phyloP scores from a whole-genome alignment of 2,797 vertebrate genomes.

The Florisuga fusca region DNA sequence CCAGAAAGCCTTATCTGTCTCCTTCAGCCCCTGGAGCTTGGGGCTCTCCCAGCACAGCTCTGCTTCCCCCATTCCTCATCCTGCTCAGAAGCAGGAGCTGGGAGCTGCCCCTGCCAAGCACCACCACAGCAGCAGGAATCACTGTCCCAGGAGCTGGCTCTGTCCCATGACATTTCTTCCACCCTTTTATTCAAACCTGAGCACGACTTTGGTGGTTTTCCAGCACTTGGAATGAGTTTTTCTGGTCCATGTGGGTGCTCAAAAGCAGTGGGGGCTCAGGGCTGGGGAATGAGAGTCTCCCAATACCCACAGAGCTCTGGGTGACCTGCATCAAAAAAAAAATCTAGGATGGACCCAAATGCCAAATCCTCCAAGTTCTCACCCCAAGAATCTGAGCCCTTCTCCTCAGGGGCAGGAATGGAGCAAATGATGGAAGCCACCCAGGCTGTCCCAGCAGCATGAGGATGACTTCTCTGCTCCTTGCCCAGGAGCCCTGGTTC shows the following conservation, averaged over 20 bases:
- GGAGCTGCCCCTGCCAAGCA: neutral
- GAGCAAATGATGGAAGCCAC: neutral
- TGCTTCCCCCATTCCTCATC: neutral
- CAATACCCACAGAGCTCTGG: accelerated
- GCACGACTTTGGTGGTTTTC: neutral
- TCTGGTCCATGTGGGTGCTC: neutral
- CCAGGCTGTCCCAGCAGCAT: neutral
- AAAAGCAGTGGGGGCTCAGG: neutral
- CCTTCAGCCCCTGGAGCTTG: neutral
- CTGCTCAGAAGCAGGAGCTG: neutral
- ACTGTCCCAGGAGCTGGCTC: neutral
- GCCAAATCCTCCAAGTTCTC: neutral
- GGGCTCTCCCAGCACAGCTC: neutral
- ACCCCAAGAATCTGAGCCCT: neutral
- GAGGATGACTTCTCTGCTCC: neutral
- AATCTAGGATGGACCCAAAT: neutral
- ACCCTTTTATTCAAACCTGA: neutral
- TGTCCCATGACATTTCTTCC: neutral
- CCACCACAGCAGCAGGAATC: neutral
- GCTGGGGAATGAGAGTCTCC: accelerated
- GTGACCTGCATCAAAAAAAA: neutral
- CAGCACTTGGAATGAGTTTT: neutral
- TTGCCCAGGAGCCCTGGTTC: neutral
- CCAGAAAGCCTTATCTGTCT: neutral
- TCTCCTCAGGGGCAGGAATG: accelerated